Percentiles rank a stretch among this genome's conserved stretches.
Conservation (phyloP, 2,113 vertebrate species). For the Opisthocomus hoazin region DNA sequence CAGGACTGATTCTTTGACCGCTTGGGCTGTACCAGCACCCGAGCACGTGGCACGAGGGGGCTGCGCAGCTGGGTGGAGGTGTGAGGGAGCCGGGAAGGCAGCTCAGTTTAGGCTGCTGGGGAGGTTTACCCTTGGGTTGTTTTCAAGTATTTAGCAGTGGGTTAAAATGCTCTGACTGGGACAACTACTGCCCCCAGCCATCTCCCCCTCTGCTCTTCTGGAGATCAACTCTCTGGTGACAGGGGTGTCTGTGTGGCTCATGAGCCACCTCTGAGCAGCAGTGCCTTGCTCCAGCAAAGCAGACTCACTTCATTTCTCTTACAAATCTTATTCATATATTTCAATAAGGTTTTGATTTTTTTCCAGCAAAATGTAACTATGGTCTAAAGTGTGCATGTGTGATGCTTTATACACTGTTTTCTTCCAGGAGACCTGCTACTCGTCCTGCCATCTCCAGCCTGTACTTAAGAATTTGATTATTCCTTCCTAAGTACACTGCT, state of each 20-base stretch:
- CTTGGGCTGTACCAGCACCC: rapidly evolving
- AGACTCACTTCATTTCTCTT: not conserved
- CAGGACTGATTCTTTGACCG: not conserved
- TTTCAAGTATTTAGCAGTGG: not conserved
- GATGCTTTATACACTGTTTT: not conserved
- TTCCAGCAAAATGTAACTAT: not conserved
- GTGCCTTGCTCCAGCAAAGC: not conserved
- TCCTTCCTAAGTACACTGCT: not conserved
- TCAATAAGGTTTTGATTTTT: not conserved
- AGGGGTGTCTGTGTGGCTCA: not conserved
- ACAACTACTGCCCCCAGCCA: not conserved
- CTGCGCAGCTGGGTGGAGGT: not conserved
- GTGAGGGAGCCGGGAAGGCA: not conserved
- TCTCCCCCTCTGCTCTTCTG: not conserved
- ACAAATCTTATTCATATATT: not conserved
- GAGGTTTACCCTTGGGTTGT: not conserved
- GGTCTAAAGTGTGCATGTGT: not conserved
- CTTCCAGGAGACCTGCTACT: not conserved
- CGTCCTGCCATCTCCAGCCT: not conserved
- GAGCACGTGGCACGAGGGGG: rapidly evolving
- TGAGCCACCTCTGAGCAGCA: not conserved
- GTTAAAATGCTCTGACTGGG: not conserved
- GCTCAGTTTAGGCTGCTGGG: not conserved
- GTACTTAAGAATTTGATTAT: not conserved
- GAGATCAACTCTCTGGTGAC: not conserved